Evolutionary conservation across 2,888 invertebrate genomes (phyloP).

Genomic region (Perizoma flavofasciatum): DNA sequence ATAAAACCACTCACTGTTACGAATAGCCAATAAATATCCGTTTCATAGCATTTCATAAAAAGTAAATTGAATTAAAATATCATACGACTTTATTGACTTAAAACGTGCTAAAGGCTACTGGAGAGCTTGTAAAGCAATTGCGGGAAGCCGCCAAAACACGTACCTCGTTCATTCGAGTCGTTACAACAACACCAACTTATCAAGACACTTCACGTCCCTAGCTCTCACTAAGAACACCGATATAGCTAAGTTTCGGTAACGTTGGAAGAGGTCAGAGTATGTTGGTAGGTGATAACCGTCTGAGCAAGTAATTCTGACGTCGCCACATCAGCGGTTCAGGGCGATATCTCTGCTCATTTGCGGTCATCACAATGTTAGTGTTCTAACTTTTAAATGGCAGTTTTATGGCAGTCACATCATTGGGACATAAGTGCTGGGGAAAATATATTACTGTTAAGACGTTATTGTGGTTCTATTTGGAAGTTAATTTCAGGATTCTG

Average conservation of each 20-base stretch:
- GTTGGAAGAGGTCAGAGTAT: constrained; percentile 52
- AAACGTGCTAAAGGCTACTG: constrained; percentile 30
- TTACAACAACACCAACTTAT: constrained; percentile 58
- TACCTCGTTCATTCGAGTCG: constrained; percentile 73
- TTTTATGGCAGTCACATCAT: constrained; percentile 27
- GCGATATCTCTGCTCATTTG: constrained; percentile 66
- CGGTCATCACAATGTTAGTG: constrained; percentile 59
- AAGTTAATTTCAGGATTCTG: no score
- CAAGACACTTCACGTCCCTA: constrained; percentile 48
- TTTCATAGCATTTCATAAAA: constrained; percentile 44
- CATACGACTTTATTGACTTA: constrained; percentile 23
- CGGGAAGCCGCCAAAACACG: constrained; percentile 76
- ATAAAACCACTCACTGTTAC: constrained; percentile 49
- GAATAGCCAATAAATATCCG: constrained; percentile 49
- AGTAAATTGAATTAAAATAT: constrained; percentile 38
- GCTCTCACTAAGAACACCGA: not conserved
- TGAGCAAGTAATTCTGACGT: constrained; percentile 68
- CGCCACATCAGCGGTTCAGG: constrained; percentile 73
- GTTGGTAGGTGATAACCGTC: constrained; percentile 63
- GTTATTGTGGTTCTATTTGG: no score
- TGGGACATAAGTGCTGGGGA: constrained; percentile 6
- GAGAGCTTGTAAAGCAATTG: constrained; percentile 68
- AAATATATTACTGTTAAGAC: not conserved
- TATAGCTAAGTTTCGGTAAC: constrained; percentile 20
- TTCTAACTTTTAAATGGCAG: constrained; percentile 35